Percentiles rank a stretch among this genome's conserved stretches.
These are phyloP conservation scores for Aelia acuminata DNA, from an alignment of 2,888 invertebrate species.

Conservation along the genomic window DNA sequence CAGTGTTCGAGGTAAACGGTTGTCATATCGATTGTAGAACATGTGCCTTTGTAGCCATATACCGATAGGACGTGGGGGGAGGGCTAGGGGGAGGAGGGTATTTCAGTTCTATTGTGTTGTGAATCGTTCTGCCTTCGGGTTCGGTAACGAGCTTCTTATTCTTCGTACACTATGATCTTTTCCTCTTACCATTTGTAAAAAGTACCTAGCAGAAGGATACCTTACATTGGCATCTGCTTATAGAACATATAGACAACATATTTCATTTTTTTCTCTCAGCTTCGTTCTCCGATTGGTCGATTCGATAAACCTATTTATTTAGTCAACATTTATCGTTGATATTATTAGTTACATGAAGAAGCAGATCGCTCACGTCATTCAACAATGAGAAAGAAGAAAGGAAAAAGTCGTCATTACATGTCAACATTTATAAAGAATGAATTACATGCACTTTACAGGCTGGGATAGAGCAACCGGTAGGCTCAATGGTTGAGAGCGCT, in stretches of 20 bases:
- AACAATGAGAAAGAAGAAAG: too few species aligned
- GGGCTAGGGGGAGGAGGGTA: neutral
- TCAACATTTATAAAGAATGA: too few species aligned
- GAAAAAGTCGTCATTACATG: too few species aligned
- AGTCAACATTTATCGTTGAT: too few species aligned
- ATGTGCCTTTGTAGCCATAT: neutral
- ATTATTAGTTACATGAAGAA: too few species aligned
- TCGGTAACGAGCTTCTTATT: constrained; percentile 8
- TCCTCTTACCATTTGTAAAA: neutral
- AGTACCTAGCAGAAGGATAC: neutral
- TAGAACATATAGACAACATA: neutral
- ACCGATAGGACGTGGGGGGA: neutral
- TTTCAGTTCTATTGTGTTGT: constrained; percentile 7
- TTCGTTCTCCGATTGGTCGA: too few species aligned
- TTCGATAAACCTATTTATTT: too few species aligned
- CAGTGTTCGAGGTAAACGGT: neutral
- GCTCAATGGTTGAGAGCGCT: too few species aligned
- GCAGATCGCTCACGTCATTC: too few species aligned
- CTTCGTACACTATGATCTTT: constrained; percentile 11
- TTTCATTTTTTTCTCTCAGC: neutral
- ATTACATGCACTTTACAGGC: too few species aligned
- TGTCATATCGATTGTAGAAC: neutral
- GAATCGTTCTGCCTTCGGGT: neutral
- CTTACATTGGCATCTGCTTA: neutral
- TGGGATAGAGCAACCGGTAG: too few species aligned